Evolutionary conservation across 2,113 vertebrate genomes (phyloP).

Genomic region (Heliornis fulica): DNA sequence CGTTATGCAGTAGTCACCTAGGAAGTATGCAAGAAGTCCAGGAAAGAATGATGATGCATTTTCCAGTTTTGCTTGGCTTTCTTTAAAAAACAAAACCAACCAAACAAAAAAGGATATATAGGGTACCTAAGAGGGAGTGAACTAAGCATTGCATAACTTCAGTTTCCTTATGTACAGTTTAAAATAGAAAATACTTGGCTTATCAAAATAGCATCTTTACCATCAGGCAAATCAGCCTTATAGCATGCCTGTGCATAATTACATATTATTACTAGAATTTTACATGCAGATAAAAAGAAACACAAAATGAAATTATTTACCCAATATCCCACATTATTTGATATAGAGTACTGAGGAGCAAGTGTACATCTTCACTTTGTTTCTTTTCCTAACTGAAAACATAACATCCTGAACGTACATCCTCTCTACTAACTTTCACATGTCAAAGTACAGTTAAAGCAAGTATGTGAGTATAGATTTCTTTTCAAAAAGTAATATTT

Average conservation of each 20-base stretch:
- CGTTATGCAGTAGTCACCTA: conserved; percentile 31
- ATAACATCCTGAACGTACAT: background rate
- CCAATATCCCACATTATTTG: background rate
- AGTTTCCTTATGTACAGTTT: background rate
- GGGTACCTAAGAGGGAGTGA: background rate
- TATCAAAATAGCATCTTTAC: background rate
- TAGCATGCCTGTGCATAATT: background rate
- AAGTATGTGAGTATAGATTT: background rate
- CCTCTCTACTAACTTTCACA: background rate
- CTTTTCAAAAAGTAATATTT: background rate
- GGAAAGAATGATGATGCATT: background rate
- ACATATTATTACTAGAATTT: background rate
- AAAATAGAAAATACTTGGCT: background rate
- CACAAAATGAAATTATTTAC: background rate
- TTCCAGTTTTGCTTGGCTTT: background rate
- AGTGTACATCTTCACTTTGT: background rate
- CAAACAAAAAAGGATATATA: background rate
- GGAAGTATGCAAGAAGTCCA: conserved; percentile 25
- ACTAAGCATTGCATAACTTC: background rate
- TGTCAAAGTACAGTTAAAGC: background rate
- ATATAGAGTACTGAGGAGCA: background rate
- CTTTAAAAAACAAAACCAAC: background rate
- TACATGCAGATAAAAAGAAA: background rate
- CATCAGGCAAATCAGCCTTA: background rate
- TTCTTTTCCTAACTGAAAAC: background rate